phyloP scores from a whole-genome alignment of 2,888 invertebrate genomes.

The Hirudinaria manillensis region DNA sequence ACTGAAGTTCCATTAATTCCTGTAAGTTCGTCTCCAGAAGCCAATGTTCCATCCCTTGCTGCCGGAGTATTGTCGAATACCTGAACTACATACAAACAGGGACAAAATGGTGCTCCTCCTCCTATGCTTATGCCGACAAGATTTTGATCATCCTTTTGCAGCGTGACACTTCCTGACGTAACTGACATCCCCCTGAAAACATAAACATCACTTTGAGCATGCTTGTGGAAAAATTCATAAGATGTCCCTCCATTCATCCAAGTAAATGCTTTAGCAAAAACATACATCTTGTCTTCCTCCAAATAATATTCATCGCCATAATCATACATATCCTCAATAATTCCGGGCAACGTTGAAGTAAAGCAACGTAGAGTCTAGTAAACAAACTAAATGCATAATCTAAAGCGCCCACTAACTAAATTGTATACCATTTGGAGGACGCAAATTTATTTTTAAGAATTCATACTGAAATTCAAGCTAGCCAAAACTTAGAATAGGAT shows the following conservation, averaged over 20 bases:
- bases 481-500: too few species aligned
- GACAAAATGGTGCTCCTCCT: slow-evolving; percentile 75
- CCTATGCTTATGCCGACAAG: slow-evolving; percentile 97
- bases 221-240: neutral
- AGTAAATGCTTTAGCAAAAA: neutral
- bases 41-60: slow-evolving; percentile 81
- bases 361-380: too few species aligned
- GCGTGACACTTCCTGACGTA: slow-evolving; percentile 81
- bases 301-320: slow-evolving; percentile 27
- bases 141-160: slow-evolving; percentile 82
- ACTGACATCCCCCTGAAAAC: slow-evolving; percentile 87
- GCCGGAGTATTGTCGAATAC: slow-evolving; percentile 92
- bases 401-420: too few species aligned
- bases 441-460: too few species aligned
- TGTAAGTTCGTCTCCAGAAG: slow-evolving; percentile 92
- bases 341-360: neutral
- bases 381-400: too few species aligned
- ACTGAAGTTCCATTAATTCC: slow-evolving; percentile 82
- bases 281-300: slow-evolving; percentile 29
- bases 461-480: too few species aligned
- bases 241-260: neutral
- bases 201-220: neutral
- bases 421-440: too few species aligned
- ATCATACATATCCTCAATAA: slow-evolving; percentile 17
- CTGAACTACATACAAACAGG: slow-evolving; percentile 87